Evolutionary conservation across 2,113 vertebrate species (phyloP), one percentile per base, ranked within the genome.

Genomic region (Empidonax alnorum): DNA sequence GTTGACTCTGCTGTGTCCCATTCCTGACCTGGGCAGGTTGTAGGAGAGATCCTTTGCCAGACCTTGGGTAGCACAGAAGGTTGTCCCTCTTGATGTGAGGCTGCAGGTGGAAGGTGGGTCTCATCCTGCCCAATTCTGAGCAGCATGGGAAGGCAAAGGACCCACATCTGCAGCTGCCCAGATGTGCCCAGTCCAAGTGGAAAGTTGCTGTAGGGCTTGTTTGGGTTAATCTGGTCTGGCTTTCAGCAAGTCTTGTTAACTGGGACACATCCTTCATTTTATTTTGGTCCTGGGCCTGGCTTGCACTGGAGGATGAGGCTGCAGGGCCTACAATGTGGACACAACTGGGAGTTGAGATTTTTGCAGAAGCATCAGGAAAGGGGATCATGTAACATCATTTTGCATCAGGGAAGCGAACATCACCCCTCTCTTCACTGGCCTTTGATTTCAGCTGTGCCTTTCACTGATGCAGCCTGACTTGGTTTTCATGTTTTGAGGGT

Each of bases 11-110:
- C 12, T 6, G 6, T 35, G 25, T 76, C 68, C 37, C 14, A 12
- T 73, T 58, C 53, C 61, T 66, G 46, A 61, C 27, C 17, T 28
- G 35, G 17, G 18, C 16, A 53, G 8, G 50, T 44, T 52, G 49
- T 58, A 52, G 59, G 42, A 82, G n/a, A 7, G 14, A 23, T n/a
- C 12, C 18, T 50, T 63, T 77, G 22, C 17, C 44, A 47, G 35
- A 27, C 31, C 7, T 7, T 37, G 31, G 12, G 23, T 23, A n/a
- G 30, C 1, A 0, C 27, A 20, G 4, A 0, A 0, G 1, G 2
- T 55, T 59, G 17, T 35, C 33, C 46, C 10, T 63, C 22, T 65
- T 69, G 33, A 50, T 2, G 1, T 31, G 20, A 50, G 18, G 6
- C 33, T 87, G 53, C 9, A 35, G 21, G n/a, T n/a, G 14, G 28